These are phyloP conservation scores for pig (Sus scrofa) DNA, from an alignment of 2,113 vertebrate species.

Conservation along the genomic window T2T-Sscrofa CM000819.6:82637001-82637500, in stretches of 20 bases:
- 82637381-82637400: not conserved
- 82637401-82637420: not conserved
- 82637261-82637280: not conserved
- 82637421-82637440: not conserved
- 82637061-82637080: not conserved
- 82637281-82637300: constrained; percentile 22
- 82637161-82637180: not conserved
- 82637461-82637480: constrained; percentile 4
- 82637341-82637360: not conserved
- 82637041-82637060: not conserved
- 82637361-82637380: not conserved
- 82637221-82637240: constrained; percentile 64
- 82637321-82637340: constrained; percentile 15
- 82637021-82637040: not conserved
- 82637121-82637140: constrained; percentile 55
- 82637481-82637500: not conserved
- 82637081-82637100: not conserved
- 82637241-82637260: constrained; percentile 47
- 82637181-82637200: not conserved
- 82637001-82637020: not conserved
- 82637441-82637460: not conserved
- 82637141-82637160: not conserved
- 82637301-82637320: not conserved
- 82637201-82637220: not conserved
- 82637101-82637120: not conserved